Evolutionary conservation across 1,140 invertebrate species (phyloP).

Genomic region (Gryon sp.): DNA sequence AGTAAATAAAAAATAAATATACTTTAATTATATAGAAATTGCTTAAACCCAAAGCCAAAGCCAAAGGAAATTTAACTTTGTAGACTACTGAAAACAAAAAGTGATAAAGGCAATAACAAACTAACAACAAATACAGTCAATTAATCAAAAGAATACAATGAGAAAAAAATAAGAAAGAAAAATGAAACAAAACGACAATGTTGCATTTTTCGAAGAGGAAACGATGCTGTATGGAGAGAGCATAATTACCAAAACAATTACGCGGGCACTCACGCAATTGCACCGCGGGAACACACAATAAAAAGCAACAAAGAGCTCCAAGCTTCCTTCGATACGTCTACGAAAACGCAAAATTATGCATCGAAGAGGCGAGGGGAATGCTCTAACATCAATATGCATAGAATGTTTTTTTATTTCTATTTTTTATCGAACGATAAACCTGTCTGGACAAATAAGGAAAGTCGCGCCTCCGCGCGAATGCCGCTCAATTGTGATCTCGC

Average conservation of each 20-base stretch:
- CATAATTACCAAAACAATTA: conserved; percentile 47
- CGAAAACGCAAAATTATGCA: conserved; percentile 10
- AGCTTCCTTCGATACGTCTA: neutral
- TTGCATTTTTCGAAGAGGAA: conserved; percentile 5
- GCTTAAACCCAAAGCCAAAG: too few species aligned
- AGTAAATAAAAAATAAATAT: too few species aligned
- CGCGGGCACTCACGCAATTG: neutral
- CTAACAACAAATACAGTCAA: too few species aligned
- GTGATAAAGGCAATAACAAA: too few species aligned
- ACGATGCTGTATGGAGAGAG: conserved; percentile 21
- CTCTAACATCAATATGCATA: conserved; percentile 28
- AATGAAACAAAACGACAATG: conserved; percentile 6
- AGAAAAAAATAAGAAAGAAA: neutral
- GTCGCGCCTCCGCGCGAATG: conserved; percentile 53
- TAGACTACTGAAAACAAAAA: too few species aligned
- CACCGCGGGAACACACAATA: neutral
- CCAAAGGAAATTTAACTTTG: too few species aligned
- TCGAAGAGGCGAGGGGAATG: neutral
- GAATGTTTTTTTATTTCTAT: conserved; percentile 11
- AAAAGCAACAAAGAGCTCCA: conserved; percentile 6
- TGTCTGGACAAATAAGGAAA: conserved; percentile 68
- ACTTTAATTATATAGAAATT: too few species aligned
- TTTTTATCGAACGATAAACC: conserved; percentile 62
- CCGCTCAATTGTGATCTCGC: conserved; percentile 5
- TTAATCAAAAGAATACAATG: too few species aligned